Base-by-base conservation (phyloP, 2,888 invertebrate genomes). In the Euzophera pinguis region DNA sequence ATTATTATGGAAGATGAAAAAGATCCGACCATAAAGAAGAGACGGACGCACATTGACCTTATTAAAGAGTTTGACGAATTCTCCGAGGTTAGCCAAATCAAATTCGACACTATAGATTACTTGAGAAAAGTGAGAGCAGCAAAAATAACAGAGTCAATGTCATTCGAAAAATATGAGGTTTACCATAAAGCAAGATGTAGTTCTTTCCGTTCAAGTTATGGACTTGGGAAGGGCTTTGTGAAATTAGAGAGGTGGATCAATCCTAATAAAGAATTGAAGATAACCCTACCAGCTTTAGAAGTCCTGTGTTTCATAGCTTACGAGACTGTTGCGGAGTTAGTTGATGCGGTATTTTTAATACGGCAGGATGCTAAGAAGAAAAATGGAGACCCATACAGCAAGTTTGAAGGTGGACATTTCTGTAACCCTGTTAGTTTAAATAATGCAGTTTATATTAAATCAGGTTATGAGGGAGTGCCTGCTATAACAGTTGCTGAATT, bases 251-350 rank as follows among this genome's bases (percentile, higher is more conserved):
- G 83, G 32, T 94, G 94, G 91, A 74, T 94, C 0, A 93, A 93
- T 59, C 91, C 93, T 0, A 91, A 90, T 3, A 90, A 92, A 35
- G 93, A 94, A 59, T 74, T 93, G 14, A 92, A 90, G 41, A 90
- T 95, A 47, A 85, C 92, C 0, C 81, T 87, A 13, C 86, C 92
- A 47, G 95, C 95, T 0, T 85, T 95, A 65, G 95, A 95, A 71
- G 94, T 97, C 2, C 79, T 98, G 57, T 93, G 95, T 45, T 98
- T 97, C 73, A 90, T 97, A 61, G 97, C 97, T 0, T 96, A 96
- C 75, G 97, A 98, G 85, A 96, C 96, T 0, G 95, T 98, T 6
- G 97, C 97, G 0, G 95, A 97, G 75, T 93, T 98, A 53, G 94
- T 96, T 1, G 98, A 98, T 81, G 93, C 95, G 63, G 95, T 96